Evolutionary conservation across 2,888 invertebrate genomes (phyloP).

Genomic region (Lypha dubia): DNA sequence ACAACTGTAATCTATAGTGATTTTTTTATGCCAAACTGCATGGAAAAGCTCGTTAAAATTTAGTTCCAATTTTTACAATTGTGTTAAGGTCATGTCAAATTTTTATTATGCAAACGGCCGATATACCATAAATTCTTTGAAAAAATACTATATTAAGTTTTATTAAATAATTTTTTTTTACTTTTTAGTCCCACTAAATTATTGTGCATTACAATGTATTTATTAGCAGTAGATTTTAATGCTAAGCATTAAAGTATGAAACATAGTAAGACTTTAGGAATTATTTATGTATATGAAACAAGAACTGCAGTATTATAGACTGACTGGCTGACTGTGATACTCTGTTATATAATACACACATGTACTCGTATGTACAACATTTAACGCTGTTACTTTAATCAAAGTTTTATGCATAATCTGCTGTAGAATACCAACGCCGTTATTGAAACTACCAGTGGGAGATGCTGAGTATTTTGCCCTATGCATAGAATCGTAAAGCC

Average conservation of each 20-base stretch:
- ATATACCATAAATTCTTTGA: too few relatives aligned
- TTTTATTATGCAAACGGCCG: too few relatives aligned
- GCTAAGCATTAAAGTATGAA: neutral
- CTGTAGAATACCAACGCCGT: conserved; percentile 24
- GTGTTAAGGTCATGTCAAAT: too few relatives aligned
- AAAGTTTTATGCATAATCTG: conserved; percentile 67
- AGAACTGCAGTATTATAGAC: conserved; percentile 7
- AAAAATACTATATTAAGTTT: neutral
- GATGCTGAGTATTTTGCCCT: neutral
- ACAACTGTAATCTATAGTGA: too few relatives aligned
- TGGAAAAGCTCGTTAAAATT: too few relatives aligned
- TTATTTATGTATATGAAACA: too few relatives aligned
- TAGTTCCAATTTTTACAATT: too few relatives aligned
- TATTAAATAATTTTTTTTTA: neutral
- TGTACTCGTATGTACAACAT: conserved; percentile 1
- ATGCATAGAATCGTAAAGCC: neutral
- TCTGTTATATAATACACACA: neutral
- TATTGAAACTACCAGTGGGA: conserved; percentile 11
- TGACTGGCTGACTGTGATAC: neutral
- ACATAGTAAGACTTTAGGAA: neutral
- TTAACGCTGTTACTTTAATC: conserved; percentile 61
- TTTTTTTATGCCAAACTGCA: too few relatives aligned
- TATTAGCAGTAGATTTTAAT: neutral
- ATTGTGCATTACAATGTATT: neutral
- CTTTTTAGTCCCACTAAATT: neutral